phyloP scores from a whole-genome alignment of 2,113 vertebrate genomes.

The Pantherophis guttatus region DNA sequence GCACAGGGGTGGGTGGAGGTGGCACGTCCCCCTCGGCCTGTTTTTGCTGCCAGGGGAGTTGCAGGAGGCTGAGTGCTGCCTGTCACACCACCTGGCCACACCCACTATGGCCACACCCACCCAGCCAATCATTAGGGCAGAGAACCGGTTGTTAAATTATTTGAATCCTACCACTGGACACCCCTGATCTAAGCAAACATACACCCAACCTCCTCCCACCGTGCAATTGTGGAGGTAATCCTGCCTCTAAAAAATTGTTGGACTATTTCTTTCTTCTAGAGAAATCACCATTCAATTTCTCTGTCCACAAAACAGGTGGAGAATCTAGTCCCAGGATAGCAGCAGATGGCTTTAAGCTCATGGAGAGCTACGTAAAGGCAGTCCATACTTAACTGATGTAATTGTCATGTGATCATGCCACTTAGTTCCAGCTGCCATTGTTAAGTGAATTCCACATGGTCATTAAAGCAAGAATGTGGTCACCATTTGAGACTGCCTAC shows the following conservation, averaged over 20 bases:
- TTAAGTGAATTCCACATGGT: background rate
- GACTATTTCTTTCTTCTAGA: background rate
- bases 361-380: background rate
- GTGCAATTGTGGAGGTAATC: background rate
- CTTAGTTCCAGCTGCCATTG: background rate
- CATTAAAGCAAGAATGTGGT: background rate
- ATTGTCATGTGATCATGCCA: background rate
- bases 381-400: background rate
- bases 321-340: background rate
- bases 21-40: no score
- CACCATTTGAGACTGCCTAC: background rate
- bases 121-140: no score
- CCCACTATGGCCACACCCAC: no score
- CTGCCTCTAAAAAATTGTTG: background rate
- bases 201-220: no score
- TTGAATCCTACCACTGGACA: no score
- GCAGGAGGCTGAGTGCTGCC: no score
- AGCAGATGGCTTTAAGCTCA: background rate
- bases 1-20: no score
- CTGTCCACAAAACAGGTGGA: background rate
- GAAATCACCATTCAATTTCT: background rate
- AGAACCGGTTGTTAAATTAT: no score
- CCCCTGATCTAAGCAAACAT: no score
- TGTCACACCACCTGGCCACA: no score
- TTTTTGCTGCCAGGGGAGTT: no score